A percentile compares a stretch with the other conserved stretches of the same genome.
Conservation (phyloP, 2,888 invertebrate species). For the Frankliniella intonsa region DNA sequence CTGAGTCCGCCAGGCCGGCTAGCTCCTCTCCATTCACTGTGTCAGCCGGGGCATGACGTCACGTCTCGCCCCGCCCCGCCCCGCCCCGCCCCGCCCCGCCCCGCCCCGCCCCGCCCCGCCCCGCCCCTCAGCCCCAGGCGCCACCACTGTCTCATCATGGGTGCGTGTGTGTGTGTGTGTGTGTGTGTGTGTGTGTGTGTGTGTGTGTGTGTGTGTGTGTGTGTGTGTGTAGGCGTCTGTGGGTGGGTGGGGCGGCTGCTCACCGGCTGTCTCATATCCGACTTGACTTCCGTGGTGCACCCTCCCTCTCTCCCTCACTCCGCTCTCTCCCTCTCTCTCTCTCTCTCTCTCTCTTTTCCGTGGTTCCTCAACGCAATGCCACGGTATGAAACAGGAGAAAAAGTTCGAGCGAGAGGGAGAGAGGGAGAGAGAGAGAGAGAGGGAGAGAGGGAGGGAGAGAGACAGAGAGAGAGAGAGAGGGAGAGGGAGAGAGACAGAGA, state of each 20-base stretch:
- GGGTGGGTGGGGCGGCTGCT: neutral
- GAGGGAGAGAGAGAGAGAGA: too few relatives aligned
- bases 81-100: neutral
- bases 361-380: too few relatives aligned
- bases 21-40: neutral
- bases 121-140: neutral
- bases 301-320: neutral
- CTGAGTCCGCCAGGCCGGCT: too few relatives aligned
- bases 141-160: neutral
- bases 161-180: neutral
- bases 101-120: neutral
- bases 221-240: neutral
- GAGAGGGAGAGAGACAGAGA: too few relatives aligned
- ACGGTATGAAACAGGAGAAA: too few relatives aligned
- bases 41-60: constrained; percentile 1
- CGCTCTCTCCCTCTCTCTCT: neutral
- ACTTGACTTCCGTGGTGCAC: neutral
- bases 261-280: constrained; percentile 10
- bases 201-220: neutral
- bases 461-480: too few relatives aligned
- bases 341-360: neutral
- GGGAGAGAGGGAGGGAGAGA: too few relatives aligned
- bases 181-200: neutral
- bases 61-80: neutral
- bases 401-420: too few relatives aligned